Conservation (phyloP, 1,140 invertebrate species). For the Helicorthomorpha holstii region DNA sequence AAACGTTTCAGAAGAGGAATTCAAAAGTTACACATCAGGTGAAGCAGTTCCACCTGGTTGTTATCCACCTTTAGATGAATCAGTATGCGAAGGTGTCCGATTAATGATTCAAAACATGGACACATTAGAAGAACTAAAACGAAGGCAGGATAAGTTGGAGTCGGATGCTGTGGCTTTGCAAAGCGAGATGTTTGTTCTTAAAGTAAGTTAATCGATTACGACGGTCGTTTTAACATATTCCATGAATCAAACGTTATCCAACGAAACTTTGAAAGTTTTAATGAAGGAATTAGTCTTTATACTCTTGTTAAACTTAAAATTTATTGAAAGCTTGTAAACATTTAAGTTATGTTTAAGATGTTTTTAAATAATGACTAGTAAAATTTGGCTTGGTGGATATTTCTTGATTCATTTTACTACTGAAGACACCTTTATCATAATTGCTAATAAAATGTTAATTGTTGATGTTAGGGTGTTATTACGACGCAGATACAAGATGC, state of each 20-base stretch:
- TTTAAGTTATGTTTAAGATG: no score
- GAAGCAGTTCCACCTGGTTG: constrained; percentile 53
- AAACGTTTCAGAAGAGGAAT: constrained; percentile 82
- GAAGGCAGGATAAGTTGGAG: constrained; percentile 37
- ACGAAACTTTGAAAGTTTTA: no score
- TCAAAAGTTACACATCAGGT: constrained; percentile 87
- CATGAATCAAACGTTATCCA: no score
- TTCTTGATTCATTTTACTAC: not conserved
- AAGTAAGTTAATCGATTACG: constrained; percentile 33
- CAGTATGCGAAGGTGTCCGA: constrained; percentile 44
- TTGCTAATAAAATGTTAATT: not conserved
- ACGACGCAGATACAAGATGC: constrained; percentile 43
- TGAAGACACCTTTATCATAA: not conserved
- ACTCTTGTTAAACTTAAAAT: no score
- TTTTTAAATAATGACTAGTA: no score
- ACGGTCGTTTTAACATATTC: constrained; percentile 3
- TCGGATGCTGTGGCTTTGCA: constrained; percentile 38
- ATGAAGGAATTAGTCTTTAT: no score
- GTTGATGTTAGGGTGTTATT: constrained; percentile 42
- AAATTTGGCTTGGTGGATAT: no score
- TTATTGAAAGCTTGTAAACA: no score
- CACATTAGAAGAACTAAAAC: constrained; percentile 41
- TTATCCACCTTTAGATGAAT: constrained; percentile 51
- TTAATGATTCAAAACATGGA: constrained; percentile 35
- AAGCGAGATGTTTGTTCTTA: constrained; percentile 44